Base-by-base conservation (phyloP, 2,797 vertebrate species). In the Phrynocephalus guinanensis region DNA sequence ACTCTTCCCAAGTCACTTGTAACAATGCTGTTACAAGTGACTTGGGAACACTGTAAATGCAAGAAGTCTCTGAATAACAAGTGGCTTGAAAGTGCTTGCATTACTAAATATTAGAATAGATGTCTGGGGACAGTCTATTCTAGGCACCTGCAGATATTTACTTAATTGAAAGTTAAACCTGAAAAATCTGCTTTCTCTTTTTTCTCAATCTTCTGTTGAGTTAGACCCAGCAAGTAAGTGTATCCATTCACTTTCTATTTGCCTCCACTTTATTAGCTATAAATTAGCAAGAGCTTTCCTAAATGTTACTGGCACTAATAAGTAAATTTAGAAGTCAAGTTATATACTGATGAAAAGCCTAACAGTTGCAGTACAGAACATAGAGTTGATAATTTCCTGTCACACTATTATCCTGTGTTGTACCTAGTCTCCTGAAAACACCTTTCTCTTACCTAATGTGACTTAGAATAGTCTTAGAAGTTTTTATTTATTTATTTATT, bases 1-100 rank as follows among this genome's bases (percentile, higher is more conserved):
- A 70, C 38, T 44, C 38, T 44, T 44, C 38, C 38, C 38, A 44
- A 44, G 3, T 44, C 5, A 44, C 38, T 44, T 44, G 38, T 44
- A 44, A 44, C 38, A 44, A 44, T 44, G 38, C 38, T 44, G 38
- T 94, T 76, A 72, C 10, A 24, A 68, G n/a, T 44, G 76, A 38
- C 68, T 91, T 79, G 5, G 87, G 70, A 79, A 2, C 5, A 44
- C 38, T 44, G 38, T 67, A 86, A 84, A 6, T 50, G 30, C 18
- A 68, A 85, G 0, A 48, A 67, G 5, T 66, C 30, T 71, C 63
- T 30, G 20, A 82, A 63, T 67, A 20, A 76, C 67, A 66, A 71
- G 66, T 73, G 77, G 38, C 33, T 72, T 73, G 85, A 73, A 86
- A 71, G 26, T 72, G 33, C 28, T 66, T 86, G 78, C 24, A 72